phyloP scores from a whole-genome alignment of 2,888 invertebrate species.

The Spicauda simplicius region DNA sequence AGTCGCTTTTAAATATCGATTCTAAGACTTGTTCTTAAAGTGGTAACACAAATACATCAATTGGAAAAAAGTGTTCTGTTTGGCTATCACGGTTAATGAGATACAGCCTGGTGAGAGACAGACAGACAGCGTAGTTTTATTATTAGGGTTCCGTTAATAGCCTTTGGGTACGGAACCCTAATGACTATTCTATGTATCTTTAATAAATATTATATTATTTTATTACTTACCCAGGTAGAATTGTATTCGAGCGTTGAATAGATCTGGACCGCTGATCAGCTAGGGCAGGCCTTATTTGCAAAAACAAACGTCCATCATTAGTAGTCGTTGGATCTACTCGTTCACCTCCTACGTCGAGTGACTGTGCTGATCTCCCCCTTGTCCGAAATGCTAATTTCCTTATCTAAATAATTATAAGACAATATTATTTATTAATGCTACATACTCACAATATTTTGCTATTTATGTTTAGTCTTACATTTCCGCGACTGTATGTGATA shows the following conservation, averaged over 20 bases:
- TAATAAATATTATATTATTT: too few relatives aligned
- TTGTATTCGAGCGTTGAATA: slow-evolving; percentile 80
- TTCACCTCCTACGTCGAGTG: slow-evolving; percentile 68
- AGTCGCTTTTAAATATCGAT: too few relatives aligned
- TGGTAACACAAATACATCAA: too few relatives aligned
- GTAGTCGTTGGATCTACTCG: slow-evolving; percentile 60
- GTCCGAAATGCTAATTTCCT: slow-evolving; percentile 77
- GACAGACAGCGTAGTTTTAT: too few relatives aligned
- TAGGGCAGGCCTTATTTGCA: slow-evolving; percentile 78
- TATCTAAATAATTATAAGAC: slow-evolving; percentile 54
- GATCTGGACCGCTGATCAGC: slow-evolving; percentile 65
- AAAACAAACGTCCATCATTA: slow-evolving; percentile 72
- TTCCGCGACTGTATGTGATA: slow-evolving; percentile 75
- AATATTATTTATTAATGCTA: slow-evolving; percentile 1
- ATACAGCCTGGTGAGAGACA: too few relatives aligned
- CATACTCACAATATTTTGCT: slow-evolving; percentile 5
- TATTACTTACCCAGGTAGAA: slow-evolving; percentile 66
- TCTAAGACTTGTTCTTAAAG: too few relatives aligned
- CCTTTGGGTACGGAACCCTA: too few relatives aligned
- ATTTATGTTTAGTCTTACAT: slow-evolving; percentile 59
- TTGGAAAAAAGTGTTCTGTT: too few relatives aligned
- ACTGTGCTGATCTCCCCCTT: slow-evolving; percentile 79
- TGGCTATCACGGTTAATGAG: too few relatives aligned
- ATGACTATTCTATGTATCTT: too few relatives aligned
- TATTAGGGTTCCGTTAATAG: too few relatives aligned